phyloP scores from a whole-genome alignment of 2,797 vertebrate genomes.

The Protosalanx chinensis region DNA sequence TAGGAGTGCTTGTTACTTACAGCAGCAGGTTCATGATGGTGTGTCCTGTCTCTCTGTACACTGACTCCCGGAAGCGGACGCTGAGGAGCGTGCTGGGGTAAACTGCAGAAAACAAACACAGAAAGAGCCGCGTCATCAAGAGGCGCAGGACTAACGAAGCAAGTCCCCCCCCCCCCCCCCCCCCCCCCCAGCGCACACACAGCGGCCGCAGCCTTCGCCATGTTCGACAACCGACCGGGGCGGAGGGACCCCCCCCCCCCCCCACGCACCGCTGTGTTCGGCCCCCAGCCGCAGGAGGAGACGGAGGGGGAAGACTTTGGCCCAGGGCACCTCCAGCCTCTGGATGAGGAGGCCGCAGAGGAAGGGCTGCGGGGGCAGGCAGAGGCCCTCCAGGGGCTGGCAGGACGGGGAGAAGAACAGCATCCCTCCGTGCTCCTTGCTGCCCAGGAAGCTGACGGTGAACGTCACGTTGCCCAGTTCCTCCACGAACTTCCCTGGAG shows the following conservation, averaged over 20 bases:
- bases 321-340: conserved; percentile 93
- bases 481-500: conserved; percentile 84
- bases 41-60: conserved; percentile 90
- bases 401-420: conserved; percentile 86
- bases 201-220: neutral
- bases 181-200: neutral
- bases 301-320: conserved; percentile 91
- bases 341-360: conserved; percentile 89
- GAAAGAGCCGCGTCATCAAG: neutral
- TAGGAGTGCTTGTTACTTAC: no score
- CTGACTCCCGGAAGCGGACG: conserved; percentile 81
- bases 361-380: conserved; percentile 79
- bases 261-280: conserved; percentile 80
- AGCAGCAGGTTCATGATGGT: conserved; percentile 94
- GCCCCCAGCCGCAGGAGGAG: conserved; percentile 87
- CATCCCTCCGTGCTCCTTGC: conserved; percentile 89
- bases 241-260: neutral
- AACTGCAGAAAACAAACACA: conserved; percentile 56
- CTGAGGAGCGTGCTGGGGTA: conserved; percentile 84
- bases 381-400: conserved; percentile 80
- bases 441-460: conserved; percentile 85
- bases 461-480: conserved; percentile 87
- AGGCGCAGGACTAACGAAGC: no score
- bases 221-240: no score
- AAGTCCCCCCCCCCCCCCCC: no score